phyloP scores from a whole-genome alignment of 2,113 vertebrate genomes.

The Semnopithecus entellus region DNA sequence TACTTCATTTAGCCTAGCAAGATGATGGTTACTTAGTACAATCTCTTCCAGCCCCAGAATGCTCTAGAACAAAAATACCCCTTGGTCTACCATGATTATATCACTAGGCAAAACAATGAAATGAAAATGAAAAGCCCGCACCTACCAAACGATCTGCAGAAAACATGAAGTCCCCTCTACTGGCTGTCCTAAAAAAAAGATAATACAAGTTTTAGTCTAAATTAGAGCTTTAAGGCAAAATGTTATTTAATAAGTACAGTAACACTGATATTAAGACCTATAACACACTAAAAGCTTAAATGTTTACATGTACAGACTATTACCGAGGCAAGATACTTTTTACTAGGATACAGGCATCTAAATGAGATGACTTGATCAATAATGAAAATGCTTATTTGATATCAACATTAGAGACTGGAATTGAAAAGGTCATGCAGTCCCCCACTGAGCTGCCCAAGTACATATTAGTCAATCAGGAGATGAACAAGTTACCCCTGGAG shows the following conservation, averaged over 20 bases:
- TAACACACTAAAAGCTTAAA: conserved; percentile 47
- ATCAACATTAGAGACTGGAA: conserved; percentile 13
- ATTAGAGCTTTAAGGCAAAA: conserved; percentile 55
- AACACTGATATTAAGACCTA: conserved; percentile 45
- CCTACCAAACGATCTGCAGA: conserved; percentile 97
- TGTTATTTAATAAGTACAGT: conserved; percentile 31
- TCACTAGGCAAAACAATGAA: conserved; percentile 38
- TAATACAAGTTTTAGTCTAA: conserved; percentile 61
- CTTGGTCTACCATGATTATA: background rate
- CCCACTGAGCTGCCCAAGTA: background rate
- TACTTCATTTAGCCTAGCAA: conserved; percentile 14
- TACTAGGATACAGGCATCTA: background rate
- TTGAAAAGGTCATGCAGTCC: background rate
- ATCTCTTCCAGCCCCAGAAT: background rate
- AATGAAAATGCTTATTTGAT: conserved; percentile 27
- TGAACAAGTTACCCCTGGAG: background rate
- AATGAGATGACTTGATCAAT: conserved; percentile 11
- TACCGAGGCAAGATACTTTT: conserved; percentile 22
- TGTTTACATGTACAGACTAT: conserved; percentile 28
- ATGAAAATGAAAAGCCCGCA: conserved; percentile 74
- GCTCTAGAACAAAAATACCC: background rate
- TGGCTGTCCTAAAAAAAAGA: conserved; percentile 91
- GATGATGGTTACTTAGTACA: background rate
- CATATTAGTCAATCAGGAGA: background rate
- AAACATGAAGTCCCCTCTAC: conserved; percentile 98